Percentiles rank a stretch among this genome's conserved stretches.
Evolutionary conservation across 2,797 vertebrate species (phyloP).

Genomic region (Megaceryle alcyon): DNA sequence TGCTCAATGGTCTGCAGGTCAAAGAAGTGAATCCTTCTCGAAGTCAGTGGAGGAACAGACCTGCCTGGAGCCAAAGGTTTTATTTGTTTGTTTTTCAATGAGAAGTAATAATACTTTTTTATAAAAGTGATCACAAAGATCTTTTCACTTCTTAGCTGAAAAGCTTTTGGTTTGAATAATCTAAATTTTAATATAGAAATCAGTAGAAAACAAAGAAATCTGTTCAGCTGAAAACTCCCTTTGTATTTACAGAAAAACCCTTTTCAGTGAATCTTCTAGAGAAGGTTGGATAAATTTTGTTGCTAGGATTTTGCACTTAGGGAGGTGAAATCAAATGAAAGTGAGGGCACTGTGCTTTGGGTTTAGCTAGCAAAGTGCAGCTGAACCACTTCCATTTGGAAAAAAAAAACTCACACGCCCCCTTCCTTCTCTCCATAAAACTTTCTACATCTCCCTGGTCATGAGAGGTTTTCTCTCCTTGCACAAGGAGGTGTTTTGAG

Average conservation of each 20-base stretch:
- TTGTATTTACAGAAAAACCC: not conserved
- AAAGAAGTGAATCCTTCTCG: not conserved
- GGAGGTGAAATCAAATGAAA: not conserved
- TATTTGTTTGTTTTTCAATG: not conserved
- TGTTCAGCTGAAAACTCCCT: rapidly evolving
- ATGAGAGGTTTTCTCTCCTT: not conserved
- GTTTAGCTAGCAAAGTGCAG: not conserved
- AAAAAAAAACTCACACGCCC: not conserved
- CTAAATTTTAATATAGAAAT: not conserved
- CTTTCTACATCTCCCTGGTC: not conserved
- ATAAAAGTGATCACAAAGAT: not conserved
- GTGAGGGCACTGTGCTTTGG: not conserved
- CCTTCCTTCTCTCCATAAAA: not conserved
- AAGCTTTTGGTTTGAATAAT: not conserved
- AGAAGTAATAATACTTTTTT: not conserved
- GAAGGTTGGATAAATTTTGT: not conserved
- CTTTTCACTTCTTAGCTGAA: not conserved
- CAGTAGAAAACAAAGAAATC: not conserved
- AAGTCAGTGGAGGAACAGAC: not conserved
- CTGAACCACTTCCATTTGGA: not conserved
- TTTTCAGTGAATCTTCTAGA: not conserved
- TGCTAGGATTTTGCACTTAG: not conserved
- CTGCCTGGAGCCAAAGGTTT: not conserved
- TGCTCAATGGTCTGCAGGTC: not conserved
- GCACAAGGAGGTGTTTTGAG: not conserved